phyloP scores from a whole-genome alignment of 1,140 invertebrate genomes.

The Calosoma granatense region DNA sequence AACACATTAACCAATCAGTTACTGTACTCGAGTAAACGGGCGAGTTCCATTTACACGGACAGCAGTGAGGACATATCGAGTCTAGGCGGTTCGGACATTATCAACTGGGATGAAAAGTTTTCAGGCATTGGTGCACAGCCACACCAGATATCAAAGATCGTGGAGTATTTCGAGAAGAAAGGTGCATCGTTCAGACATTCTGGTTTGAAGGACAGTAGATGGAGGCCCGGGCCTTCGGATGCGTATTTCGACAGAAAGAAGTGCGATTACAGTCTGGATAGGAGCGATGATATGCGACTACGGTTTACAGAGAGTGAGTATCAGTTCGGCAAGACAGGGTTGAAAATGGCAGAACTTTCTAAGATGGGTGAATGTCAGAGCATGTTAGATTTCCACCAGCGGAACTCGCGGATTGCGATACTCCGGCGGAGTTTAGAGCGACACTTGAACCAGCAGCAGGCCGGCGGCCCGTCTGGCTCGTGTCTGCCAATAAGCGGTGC shows the following conservation, averaged over 20 bases:
- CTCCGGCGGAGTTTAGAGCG: conserved; percentile 26
- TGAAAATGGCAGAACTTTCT: conserved; percentile 16
- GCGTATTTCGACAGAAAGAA: conserved; percentile 9
- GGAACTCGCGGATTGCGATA: conserved; percentile 31
- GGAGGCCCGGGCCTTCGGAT: background rate
- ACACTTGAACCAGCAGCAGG: conserved; percentile 8
- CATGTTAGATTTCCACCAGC: conserved; percentile 29
- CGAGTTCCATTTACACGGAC: conserved; percentile 76
- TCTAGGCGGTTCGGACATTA: conserved; percentile 58
- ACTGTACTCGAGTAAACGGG: conserved; percentile 49
- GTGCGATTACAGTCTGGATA: background rate
- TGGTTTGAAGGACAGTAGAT: conserved; percentile 12
- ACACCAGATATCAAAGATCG: conserved; percentile 70
- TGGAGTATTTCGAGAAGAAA: conserved; percentile 80
- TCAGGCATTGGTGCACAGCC: conserved; percentile 43
- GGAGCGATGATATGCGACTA: conserved; percentile 22
- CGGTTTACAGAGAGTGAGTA: conserved; percentile 12
- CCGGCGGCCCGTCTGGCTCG: conserved; percentile 11
- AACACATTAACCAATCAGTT: conserved; percentile 35
- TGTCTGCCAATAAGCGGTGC: conserved; percentile 20
- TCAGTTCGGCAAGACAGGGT: background rate
- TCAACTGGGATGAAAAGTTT: conserved; percentile 55
- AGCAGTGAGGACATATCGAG: conserved; percentile 77
- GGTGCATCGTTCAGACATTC: conserved; percentile 36
- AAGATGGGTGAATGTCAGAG: conserved; percentile 26